These are phyloP conservation scores for Epinotia brunnichana DNA, from an alignment of 2,888 invertebrate genomes.

Conservation along the genomic window DNA sequence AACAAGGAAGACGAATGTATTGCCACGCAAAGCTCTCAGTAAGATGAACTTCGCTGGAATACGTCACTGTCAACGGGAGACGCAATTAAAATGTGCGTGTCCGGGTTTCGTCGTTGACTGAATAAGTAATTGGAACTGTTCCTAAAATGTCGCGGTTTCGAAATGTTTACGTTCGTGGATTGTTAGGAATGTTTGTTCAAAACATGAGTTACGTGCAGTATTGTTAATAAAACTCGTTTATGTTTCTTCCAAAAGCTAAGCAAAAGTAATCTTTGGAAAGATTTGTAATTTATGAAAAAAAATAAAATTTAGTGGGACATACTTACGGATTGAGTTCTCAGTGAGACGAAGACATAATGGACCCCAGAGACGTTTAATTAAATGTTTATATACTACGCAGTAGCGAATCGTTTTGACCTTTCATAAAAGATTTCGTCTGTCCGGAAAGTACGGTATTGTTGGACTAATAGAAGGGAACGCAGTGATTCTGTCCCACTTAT, in stretches of 20 bases:
- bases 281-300: too few relatives aligned
- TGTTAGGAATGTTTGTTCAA: neutral
- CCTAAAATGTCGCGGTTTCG: neutral
- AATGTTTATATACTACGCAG: too few relatives aligned
- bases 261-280: too few relatives aligned
- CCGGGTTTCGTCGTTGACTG: neutral
- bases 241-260: neutral
- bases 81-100: conserved; percentile 24
- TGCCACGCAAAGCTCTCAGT: neutral
- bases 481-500: conserved; percentile 9
- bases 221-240: too few relatives aligned
- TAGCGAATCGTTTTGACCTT: neutral
- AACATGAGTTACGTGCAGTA: neutral
- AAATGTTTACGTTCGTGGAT: conserved; percentile 2
- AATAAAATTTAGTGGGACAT: neutral
- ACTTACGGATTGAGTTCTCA: neutral
- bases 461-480: neutral
- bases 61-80: conserved; percentile 24
- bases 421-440: neutral
- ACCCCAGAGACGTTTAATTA: too few relatives aligned
- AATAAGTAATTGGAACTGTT: conserved; percentile 15
- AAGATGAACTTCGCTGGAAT: conserved; percentile 25
- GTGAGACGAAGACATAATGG: neutral
- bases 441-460: neutral
- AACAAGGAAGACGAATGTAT: conserved; percentile 21